Evolutionary conservation across 1,140 invertebrate species (phyloP).

Genomic region (Mylabris phalerata): DNA sequence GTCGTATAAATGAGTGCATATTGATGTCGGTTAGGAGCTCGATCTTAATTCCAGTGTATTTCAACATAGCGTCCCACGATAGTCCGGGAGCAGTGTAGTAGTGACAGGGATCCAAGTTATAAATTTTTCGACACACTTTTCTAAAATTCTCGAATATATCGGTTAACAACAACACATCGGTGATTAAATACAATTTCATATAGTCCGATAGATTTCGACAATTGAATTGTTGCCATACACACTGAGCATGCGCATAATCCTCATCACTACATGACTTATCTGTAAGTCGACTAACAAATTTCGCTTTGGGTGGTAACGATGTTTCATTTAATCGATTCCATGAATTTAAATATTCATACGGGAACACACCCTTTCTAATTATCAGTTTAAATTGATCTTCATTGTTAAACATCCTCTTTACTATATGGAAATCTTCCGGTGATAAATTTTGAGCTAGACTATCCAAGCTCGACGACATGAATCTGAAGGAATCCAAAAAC

Average conservation of each 20-base stretch:
- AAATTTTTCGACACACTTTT: conserved; percentile 29
- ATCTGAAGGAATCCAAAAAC: conserved; percentile 3
- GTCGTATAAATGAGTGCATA: no score
- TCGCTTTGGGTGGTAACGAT: conserved; percentile 29
- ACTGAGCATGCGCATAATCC: conserved; percentile 42
- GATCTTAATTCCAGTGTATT: no score
- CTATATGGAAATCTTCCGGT: no score
- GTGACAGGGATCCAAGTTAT: conserved; percentile 37
- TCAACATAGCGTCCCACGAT: no score
- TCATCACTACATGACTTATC: conserved; percentile 27
- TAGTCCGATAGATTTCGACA: conserved; percentile 40
- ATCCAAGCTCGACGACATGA: conserved; percentile 17
- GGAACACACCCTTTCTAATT: conserved; percentile 33
- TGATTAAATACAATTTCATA: conserved; percentile 42
- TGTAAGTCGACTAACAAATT: conserved; percentile 37
- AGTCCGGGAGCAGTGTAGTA: no score
- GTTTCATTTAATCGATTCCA: conserved; percentile 34
- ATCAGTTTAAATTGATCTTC: conserved; percentile 29
- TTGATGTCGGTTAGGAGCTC: no score
- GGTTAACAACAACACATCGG: conserved; percentile 39
- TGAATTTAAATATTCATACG: conserved; percentile 34
- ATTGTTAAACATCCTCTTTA: not conserved
- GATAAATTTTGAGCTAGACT: conserved; percentile 12
- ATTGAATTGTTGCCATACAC: conserved; percentile 43
- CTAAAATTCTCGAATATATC: conserved; percentile 48